These are phyloP conservation scores for Frankliniella intonsa DNA, from an alignment of 2,888 invertebrate species.

Conservation along the genomic window DNA sequence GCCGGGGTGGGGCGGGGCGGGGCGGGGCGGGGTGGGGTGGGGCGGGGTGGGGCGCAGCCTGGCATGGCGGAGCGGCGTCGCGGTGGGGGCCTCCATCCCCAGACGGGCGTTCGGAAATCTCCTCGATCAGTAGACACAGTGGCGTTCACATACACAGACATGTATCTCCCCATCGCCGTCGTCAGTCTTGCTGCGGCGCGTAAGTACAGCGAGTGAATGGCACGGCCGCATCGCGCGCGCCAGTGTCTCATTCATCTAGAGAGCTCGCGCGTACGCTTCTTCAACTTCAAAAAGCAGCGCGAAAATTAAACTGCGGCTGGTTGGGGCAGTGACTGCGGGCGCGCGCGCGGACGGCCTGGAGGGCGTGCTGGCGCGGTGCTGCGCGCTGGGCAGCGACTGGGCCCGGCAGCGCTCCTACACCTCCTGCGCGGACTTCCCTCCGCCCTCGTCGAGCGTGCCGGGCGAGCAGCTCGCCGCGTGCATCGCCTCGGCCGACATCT, in stretches of 20 bases:
- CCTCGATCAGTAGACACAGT: background rate
- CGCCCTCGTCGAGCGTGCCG: conserved; percentile 53
- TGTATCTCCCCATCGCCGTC: no score
- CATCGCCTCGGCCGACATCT: conserved; percentile 58
- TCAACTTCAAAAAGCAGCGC: no score
- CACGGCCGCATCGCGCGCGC: background rate
- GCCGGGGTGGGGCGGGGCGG: background rate
- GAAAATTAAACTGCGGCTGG: no score
- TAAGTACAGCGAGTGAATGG: no score
- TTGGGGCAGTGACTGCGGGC: no score
- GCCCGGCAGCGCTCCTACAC: conserved; percentile 47
- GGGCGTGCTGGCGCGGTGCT: conserved; percentile 45
- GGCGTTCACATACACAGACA: background rate
- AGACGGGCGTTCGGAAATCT: background rate
- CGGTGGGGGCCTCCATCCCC: background rate
- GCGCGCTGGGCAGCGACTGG: conserved; percentile 52
- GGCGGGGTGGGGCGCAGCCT: background rate
- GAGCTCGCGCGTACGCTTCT: background rate
- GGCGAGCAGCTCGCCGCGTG: conserved; percentile 57
- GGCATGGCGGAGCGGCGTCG: background rate
- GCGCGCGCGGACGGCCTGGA: conserved; percentile 32
- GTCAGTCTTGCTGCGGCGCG: no score
- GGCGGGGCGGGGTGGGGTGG: background rate
- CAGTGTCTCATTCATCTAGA: background rate
- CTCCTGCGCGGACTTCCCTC: conserved; percentile 50